Evolutionary conservation across 2,113 vertebrate genomes (phyloP), one percentile per base, ranked within the genome.

Genomic region (Tenebrosternarchus preto): DNA sequence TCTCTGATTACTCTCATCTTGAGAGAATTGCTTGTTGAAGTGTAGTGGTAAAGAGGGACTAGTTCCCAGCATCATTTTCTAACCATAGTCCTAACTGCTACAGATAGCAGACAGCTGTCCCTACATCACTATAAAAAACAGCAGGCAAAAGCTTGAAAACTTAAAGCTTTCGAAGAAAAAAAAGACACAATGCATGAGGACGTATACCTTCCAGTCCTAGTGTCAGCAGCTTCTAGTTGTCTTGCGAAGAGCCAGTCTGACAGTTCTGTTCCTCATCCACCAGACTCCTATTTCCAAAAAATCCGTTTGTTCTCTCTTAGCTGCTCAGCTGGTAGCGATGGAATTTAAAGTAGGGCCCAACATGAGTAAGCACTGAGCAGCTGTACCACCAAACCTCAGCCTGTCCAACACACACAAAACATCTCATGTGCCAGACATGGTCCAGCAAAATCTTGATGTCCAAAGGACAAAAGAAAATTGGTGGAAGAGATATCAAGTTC

Each of bases 1-100:
- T 16, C n/a, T 43, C 55, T 61, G 56, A 68, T 70, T 39, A 81
- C 36, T 29, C 39, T 66, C 46, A 29, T 46, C 17, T 56, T 66
- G 25, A 72, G 46, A 56, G 63, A 78, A 76, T 77, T 55, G 72
- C 53, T 60, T 24, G 60, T 46, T 74, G 53, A 78, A 72, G 68
- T 68, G 50, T 5, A 72, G 57, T 6, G 5, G 22, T 33, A 27
- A 31, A 67, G 46, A 50, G 36, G 25, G 1, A 36, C n/a, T 33
- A 63, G 50, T 70, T 22, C 53, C 67, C 17, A 39, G 76, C 43
- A 22, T 27, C 50, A 73, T 72, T 36, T 50, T 8, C 5, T 60
- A 9, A 50, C 17, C 70, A 16, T 46, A 46, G 11, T 5, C 4
- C 5, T 46, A 46, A 46, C 39, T 11, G 4, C 50, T 75, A 64